phyloP scores from a whole-genome alignment of 23 tunicate genomes.

The Botrylloides violaceus region DNA sequence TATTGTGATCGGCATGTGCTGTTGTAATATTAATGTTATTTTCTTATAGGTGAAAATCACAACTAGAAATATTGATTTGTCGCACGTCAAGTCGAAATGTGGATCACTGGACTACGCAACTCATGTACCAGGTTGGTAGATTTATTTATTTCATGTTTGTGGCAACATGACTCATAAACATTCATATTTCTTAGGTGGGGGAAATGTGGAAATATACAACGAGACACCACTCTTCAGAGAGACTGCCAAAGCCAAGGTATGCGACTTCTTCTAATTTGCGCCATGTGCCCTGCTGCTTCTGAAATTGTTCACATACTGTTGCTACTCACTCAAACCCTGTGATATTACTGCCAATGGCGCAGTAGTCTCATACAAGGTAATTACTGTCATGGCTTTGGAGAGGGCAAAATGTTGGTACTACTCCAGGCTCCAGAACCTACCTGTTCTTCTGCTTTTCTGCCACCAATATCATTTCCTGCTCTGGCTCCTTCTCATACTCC shows the following conservation, averaged over 20 bases:
- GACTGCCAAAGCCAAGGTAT: conserved; percentile 44
- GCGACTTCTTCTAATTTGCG: not conserved
- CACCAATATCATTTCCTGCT: no score
- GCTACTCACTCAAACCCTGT: no score
- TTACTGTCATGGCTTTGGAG: no score
- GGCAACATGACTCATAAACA: not conserved
- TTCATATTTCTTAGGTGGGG: conserved; percentile 26
- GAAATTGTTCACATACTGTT: no score
- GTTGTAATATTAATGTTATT: not conserved
- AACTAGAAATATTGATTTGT: conserved; percentile 31
- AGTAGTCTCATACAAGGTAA: no score
- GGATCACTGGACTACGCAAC: conserved; percentile 56
- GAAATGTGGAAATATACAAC: conserved; percentile 47
- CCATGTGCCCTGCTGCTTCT: no score
- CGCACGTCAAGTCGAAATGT: conserved; percentile 61
- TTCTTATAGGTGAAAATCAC: conserved; percentile 47
- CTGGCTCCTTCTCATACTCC: no score
- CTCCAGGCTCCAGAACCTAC: no score
- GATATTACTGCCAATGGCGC: no score
- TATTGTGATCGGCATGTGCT: not conserved
- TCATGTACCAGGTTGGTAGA: conserved; percentile 38
- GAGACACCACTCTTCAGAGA: conserved; percentile 40
- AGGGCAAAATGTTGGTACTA: no score
- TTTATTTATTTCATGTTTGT: not conserved
- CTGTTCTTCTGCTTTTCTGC: no score